Evolutionary conservation across 2,888 invertebrate species (phyloP), one percentile per base, ranked within the genome.

Genomic region (Apotomis capreana): DNA sequence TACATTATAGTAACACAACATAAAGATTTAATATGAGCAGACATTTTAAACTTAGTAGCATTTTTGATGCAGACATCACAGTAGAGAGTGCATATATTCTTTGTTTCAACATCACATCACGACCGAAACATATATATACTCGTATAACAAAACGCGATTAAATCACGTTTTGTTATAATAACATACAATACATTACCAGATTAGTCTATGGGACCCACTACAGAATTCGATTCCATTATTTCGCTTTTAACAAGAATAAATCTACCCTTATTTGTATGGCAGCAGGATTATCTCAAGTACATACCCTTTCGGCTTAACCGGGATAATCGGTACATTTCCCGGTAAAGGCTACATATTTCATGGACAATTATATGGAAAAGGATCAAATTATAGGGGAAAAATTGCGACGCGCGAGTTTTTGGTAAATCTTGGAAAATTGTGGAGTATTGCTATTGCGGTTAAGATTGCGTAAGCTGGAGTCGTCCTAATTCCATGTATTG

Each of bases 261-360:
- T 71, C 57, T 57, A 44, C 13, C 26, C 51, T 51, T 62, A 61
- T 71, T 61, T 44, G 71, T 70, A 59, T 57, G 71, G 37, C 67
- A 36, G 52, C 13, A 51, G 70, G 67, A 68, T 71, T 68, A 71
- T 61, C 71, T 68, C 61, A 26, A 71, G 62, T 46, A 72, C 62
- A 37, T 61, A 68, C 72, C 68, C 68, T 71, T 72, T 72, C 37
- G 63, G 72, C 72, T 72, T 68, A 72, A 58, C 46, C 63, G 26
- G 59, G 62, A 72, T 72, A 63, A 72, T 68, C 57, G 68, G 68
- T 68, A 68, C 15, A 68, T 68, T 67, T 63, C 49, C 46, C 58
- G 37, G 62, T 52, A 71, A 72, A 68, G 68, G 72, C 63, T 68
- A 68, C 46, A 54, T 67, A 67, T 72, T 68, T 72, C 68, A 63